phyloP scores from a whole-genome alignment of 2,113 vertebrate genomes.

The Nycticorax nycticorax region DNA sequence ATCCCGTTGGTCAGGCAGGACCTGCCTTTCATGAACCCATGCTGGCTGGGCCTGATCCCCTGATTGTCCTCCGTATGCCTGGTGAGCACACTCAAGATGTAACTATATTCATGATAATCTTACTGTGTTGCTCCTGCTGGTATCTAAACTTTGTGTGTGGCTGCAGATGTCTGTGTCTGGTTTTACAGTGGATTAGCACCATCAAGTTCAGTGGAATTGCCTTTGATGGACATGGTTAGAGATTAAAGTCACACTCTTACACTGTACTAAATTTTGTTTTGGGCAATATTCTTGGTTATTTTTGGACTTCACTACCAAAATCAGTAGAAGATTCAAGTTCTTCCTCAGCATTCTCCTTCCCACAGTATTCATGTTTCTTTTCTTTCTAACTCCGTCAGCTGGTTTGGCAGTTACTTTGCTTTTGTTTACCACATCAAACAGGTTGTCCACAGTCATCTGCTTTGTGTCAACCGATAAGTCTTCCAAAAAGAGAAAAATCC shows the following conservation, averaged over 20 bases:
- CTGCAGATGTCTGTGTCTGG: background rate
- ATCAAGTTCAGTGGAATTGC: background rate
- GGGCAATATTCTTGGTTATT: background rate
- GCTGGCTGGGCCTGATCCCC: too few species aligned
- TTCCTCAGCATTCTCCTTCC: constrained; percentile 18
- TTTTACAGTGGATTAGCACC: background rate
- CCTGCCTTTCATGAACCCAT: too few species aligned
- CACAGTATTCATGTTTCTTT: constrained; percentile 47
- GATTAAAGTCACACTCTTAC: background rate
- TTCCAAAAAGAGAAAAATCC: constrained; percentile 35
- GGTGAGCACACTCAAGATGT: background rate
- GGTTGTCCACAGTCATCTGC: constrained; percentile 59
- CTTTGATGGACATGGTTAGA: background rate
- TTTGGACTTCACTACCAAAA: constrained; percentile 24
- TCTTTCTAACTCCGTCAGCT: constrained; percentile 22
- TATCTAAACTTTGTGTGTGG: background rate
- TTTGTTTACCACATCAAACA: constrained; percentile 72
- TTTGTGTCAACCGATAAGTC: constrained; percentile 44
- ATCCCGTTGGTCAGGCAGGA: too few species aligned
- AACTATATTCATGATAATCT: background rate
- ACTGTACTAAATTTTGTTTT: background rate
- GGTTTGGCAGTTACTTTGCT: constrained; percentile 31
- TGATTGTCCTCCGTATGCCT: too few species aligned
- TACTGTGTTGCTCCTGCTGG: background rate
- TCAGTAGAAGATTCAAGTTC: constrained; percentile 24